These are phyloP conservation scores for Thymelicus sylvestris DNA, from an alignment of 2,888 invertebrate genomes.

Conservation along the genomic window DNA sequence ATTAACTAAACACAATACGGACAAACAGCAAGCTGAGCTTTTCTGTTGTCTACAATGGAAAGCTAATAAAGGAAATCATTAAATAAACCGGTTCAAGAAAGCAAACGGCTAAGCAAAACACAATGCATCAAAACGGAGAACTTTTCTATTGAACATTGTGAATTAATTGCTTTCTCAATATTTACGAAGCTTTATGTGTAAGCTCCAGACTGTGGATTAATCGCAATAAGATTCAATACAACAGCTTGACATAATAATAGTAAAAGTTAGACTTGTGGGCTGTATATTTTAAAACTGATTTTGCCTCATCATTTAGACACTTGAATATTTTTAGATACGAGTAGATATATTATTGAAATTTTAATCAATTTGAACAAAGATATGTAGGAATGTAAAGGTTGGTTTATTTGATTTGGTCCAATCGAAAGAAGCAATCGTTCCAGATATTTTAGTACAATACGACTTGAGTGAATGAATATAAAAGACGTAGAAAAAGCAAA, in stretches of 20 bases:
- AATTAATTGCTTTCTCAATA: constrained; percentile 72
- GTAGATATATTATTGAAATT: too few species aligned
- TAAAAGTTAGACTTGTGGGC: background rate
- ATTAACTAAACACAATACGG: constrained; percentile 49
- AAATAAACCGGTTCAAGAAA: constrained; percentile 74
- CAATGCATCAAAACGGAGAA: constrained; percentile 78
- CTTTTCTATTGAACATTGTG: constrained; percentile 78
- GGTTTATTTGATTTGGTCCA: too few species aligned
- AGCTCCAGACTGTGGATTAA: background rate
- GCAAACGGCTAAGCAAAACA: constrained; percentile 72
- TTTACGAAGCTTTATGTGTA: constrained; percentile 16
- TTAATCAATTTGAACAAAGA: too few species aligned
- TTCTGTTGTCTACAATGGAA: constrained; percentile 66
- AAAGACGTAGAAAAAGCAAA: background rate
- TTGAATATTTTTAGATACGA: too few species aligned
- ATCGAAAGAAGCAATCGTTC: too few species aligned
- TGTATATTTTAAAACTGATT: background rate
- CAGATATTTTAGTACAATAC: too few species aligned
- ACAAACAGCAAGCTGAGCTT: constrained; percentile 51
- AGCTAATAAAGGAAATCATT: constrained; percentile 78
- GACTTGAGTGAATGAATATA: too few species aligned
- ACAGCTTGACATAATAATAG: background rate
- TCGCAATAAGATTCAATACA: background rate
- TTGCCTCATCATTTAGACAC: background rate
- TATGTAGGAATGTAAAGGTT: too few species aligned